Conservation (phyloP, 2,113 vertebrate species). For the Lutjanus erythropterus region DNA sequence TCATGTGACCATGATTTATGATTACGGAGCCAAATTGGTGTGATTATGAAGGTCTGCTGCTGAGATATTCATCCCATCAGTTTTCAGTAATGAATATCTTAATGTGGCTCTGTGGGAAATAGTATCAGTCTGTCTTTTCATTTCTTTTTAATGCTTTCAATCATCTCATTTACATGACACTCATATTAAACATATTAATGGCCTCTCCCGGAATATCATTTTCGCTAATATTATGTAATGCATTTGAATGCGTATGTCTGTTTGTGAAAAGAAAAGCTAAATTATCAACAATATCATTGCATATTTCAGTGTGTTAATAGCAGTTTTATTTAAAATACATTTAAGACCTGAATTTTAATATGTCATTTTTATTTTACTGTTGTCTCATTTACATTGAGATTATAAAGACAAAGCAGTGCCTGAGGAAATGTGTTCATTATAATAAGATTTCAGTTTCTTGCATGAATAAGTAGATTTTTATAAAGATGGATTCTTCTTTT, state of each 20-base stretch:
- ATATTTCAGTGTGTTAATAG: background rate
- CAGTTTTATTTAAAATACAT: conserved; percentile 7
- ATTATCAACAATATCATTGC: background rate
- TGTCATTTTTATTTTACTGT: background rate
- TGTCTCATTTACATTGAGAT: conserved; percentile 41
- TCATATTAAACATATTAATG: conserved; percentile 9
- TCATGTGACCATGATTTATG: background rate
- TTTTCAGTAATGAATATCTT: background rate
- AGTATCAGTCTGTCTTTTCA: background rate
- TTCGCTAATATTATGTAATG: background rate
- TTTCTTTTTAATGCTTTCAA: conserved; percentile 2
- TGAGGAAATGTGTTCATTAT: background rate
- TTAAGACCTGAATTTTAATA: background rate
- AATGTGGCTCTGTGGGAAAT: background rate
- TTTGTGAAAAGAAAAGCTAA: conserved; percentile 1
- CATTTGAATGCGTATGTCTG: background rate
- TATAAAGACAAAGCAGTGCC: background rate
- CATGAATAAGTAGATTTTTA: background rate
- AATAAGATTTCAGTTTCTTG: conserved; percentile 2
- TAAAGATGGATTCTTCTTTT: background rate
- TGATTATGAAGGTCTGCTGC: background rate
- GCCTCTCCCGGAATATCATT: background rate
- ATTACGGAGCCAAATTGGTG: background rate
- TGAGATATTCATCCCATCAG: conserved; percentile 1
- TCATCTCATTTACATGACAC: conserved; percentile 1